phyloP scores from a whole-genome alignment of 2,113 vertebrate genomes.

The Centrocercus urophasianus region DNA sequence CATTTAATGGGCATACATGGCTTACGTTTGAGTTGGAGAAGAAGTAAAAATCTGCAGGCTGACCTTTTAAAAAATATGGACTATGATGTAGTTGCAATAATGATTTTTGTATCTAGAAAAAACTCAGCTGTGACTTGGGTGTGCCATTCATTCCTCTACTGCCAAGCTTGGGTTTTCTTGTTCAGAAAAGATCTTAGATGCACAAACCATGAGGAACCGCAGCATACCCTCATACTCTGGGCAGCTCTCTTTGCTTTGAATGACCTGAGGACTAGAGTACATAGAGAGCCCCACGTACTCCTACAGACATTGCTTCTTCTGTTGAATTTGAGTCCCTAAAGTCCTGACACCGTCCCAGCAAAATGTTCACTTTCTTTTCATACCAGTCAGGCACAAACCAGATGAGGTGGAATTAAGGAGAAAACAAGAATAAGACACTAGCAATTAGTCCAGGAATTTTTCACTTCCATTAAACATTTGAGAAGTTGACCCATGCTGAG shows the following conservation, averaged over 20 bases:
- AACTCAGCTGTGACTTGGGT: background rate
- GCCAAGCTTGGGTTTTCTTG: background rate
- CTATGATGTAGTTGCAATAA: background rate
- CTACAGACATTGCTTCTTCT: background rate
- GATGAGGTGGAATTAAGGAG: background rate
- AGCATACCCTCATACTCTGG: fast-evolving
- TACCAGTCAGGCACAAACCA: background rate
- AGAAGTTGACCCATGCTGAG: constrained; percentile 58
- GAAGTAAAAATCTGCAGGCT: background rate
- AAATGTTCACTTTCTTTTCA: constrained; percentile 10
- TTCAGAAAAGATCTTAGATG: background rate
- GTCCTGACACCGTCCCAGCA: background rate
- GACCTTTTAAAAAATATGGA: background rate
- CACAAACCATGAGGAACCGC: background rate
- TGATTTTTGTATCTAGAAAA: background rate
- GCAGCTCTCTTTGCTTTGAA: background rate
- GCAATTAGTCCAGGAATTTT: constrained; percentile 54
- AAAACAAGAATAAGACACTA: constrained; percentile 44
- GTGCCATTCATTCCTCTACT: background rate
- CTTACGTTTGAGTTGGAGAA: background rate
- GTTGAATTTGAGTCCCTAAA: background rate
- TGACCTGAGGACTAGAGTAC: background rate
- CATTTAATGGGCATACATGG: background rate
- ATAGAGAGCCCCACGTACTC: background rate
- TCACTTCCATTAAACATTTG: constrained; percentile 32